Evolutionary conservation across 2,888 invertebrate genomes (phyloP), one percentile per base, ranked within the genome.

Genomic region (Stenchaetothrips biformis): DNA sequence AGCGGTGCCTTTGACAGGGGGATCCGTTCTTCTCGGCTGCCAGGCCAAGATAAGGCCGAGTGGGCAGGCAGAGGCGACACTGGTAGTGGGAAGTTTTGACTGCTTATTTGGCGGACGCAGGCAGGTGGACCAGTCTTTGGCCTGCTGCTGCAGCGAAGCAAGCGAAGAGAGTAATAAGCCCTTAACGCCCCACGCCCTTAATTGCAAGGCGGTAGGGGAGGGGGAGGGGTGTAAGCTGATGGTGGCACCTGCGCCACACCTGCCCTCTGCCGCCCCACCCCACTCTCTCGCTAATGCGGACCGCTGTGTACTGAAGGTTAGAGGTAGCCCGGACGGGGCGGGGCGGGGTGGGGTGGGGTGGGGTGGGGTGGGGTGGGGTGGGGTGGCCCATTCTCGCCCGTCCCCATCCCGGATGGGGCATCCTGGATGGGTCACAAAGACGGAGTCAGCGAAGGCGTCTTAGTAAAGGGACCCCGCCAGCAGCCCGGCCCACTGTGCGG

Each of bases 101-200:
- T 4, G 37, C 37, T 37, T 37, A 37, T 37, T 53, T 53, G 53
- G 53, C 53, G 53, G 53, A 9, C 16, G 53, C 53, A 9, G 53
- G 9, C 16, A 6, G 59, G 59, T 16, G 59, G 16, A 18, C 59
- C 18, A 59, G 59, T 59, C 59, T 59, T 59, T 59, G 18, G 67
- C 67, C 53, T 25, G 67, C 67, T 74, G 67, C 25, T 74, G 67
- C 67, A 59, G 67, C 67, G 67, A 21, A 74, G 53, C 67, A 25
- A 1, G 37, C 37, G 37, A 37, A 37, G 37, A 37, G 67, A 11
- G 67, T 25, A 74, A 74, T 74, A 74, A 74, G 67, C 67, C 25
- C 67, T 25, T 74, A 74, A 74, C 67, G 67, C 67, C 67, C 67
- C 11, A 18, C 59, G 59, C 18, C 59, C 59, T 74, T 74, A 74